Evolutionary conservation across 2,888 invertebrate species (phyloP).

Genomic region (Cenopis cana): DNA sequence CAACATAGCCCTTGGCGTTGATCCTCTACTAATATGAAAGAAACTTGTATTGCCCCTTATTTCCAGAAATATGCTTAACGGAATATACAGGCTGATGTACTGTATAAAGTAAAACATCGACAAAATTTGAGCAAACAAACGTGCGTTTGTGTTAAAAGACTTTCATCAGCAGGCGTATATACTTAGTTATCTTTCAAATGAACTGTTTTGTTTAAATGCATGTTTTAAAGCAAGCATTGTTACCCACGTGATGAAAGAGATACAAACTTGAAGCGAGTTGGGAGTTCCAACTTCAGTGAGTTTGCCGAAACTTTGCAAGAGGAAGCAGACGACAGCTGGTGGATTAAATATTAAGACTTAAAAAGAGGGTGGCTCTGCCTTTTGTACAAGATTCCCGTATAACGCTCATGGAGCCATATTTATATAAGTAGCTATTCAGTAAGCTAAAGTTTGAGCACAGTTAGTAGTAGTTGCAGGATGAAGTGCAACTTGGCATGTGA

Average conservation of each 20-base stretch:
- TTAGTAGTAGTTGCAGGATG: not conserved
- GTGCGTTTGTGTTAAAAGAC: not conserved
- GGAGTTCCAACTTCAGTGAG: constrained; percentile 14
- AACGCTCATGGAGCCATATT: not conserved
- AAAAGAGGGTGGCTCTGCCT: constrained; percentile 20
- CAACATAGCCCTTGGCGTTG: too few species aligned
- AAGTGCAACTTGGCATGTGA: not conserved
- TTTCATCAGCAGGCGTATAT: not conserved
- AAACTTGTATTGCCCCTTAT: too few species aligned
- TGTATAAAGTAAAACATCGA: not conserved
- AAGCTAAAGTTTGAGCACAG: not conserved
- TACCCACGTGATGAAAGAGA: constrained; percentile 29
- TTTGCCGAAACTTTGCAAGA: constrained; percentile 25
- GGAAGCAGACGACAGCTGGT: constrained; percentile 24
- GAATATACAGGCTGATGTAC: not conserved
- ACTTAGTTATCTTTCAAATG: not conserved
- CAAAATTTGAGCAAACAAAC: not conserved
- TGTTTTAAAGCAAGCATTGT: constrained; percentile 17
- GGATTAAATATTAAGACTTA: constrained; percentile 31
- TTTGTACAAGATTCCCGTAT: not conserved
- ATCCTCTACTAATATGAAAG: too few species aligned
- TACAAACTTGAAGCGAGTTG: constrained; percentile 17
- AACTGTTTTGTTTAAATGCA: constrained; percentile 8
- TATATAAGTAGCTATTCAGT: not conserved
- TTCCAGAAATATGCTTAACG: too few species aligned